These are phyloP conservation scores for Mola mola DNA, from an alignment of 2,113 vertebrate genomes.

Conservation along the genomic window DNA sequence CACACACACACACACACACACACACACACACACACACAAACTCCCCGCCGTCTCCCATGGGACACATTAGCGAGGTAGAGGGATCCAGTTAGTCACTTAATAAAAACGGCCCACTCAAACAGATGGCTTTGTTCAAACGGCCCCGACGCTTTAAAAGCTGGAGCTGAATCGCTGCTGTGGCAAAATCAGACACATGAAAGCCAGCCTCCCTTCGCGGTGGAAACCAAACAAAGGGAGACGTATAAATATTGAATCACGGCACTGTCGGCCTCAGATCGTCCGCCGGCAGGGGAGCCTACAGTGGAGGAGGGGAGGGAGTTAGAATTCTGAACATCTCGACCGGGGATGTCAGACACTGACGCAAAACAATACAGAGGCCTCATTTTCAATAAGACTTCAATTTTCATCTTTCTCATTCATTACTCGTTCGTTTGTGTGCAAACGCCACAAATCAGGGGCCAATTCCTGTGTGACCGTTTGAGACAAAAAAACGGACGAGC, in stretches of 20 bases:
- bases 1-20: constrained; percentile 13
- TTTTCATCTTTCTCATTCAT: constrained; percentile 55
- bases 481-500: constrained; percentile 25
- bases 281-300: not conserved
- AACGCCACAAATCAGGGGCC: constrained; percentile 36
- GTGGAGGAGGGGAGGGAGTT: constrained; percentile 20
- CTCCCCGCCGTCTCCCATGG: constrained; percentile 44
- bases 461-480: constrained; percentile 46
- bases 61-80: constrained; percentile 74
- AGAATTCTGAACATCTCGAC: constrained; percentile 59
- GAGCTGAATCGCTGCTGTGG: constrained; percentile 52
- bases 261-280: constrained; percentile 43
- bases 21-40: constrained; percentile 16
- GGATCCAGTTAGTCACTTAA: constrained; percentile 80
- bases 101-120: constrained; percentile 75
- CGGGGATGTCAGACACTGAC: constrained; percentile 27
- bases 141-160: constrained; percentile 63
- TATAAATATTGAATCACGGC: constrained; percentile 72
- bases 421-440: constrained; percentile 50
- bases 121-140: constrained; percentile 75
- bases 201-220: constrained; percentile 37
- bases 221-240: constrained; percentile 69
- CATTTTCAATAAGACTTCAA: constrained; percentile 47
- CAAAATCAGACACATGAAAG: constrained; percentile 66
- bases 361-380: constrained; percentile 45